Conservation (phyloP, 2,888 invertebrate genomes). For the Ophioninae sp. region DNA sequence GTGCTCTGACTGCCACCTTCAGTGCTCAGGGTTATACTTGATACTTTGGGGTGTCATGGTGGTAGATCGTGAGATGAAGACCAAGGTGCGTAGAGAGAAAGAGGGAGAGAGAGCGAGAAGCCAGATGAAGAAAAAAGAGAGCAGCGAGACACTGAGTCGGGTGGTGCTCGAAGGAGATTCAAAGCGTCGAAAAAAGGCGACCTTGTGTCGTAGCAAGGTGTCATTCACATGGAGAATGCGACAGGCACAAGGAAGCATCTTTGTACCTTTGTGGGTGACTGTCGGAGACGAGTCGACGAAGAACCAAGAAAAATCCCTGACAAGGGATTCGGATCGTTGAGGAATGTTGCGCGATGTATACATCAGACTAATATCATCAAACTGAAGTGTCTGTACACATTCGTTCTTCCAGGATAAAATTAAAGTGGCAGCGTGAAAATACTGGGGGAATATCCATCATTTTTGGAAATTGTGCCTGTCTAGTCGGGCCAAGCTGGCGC, state of each 20-base stretch:
- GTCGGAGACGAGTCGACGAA: not conserved
- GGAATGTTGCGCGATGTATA: not conserved
- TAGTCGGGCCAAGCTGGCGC: too few relatives aligned
- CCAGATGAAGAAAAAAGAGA: slow-evolving; percentile 4
- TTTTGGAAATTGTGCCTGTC: too few relatives aligned
- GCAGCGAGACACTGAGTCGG: slow-evolving; percentile 9
- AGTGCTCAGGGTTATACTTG: slow-evolving; percentile 14
- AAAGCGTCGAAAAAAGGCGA: too few relatives aligned
- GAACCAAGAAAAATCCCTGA: slow-evolving; percentile 4
- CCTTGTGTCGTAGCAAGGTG: not conserved
- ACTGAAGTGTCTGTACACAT: too few relatives aligned
- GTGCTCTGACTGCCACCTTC: not conserved
- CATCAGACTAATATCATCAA: not conserved
- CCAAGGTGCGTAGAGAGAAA: slow-evolving; percentile 10
- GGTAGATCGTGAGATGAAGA: not conserved
- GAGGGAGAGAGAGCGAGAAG: slow-evolving; percentile 9
- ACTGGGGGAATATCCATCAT: too few relatives aligned
- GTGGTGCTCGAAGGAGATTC: too few relatives aligned
- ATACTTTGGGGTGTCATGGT: not conserved
- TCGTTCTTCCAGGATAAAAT: too few relatives aligned
- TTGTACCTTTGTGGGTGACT: not conserved
- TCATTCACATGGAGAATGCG: too few relatives aligned
- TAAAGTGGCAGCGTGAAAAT: too few relatives aligned
- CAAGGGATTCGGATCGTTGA: not conserved
- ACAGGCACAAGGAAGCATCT: not conserved